Percentiles rank a stretch among this genome's conserved stretches.
phyloP scores from a whole-genome alignment of 2,888 invertebrate species.

The Drosophila merina region DNA sequence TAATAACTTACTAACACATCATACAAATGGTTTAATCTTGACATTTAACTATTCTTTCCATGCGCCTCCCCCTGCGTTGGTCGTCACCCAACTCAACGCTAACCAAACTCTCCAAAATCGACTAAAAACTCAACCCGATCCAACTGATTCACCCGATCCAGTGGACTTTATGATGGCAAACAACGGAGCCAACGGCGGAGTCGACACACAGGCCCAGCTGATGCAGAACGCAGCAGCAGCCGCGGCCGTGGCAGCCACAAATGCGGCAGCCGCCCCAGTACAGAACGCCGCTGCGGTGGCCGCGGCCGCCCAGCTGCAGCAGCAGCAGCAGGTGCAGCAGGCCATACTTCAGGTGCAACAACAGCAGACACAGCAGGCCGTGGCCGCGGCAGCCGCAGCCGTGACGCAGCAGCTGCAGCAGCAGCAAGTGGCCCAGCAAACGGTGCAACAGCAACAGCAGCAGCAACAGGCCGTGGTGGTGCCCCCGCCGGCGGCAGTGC shows the following conservation, averaged over 20 bases:
- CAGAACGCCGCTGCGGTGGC: constrained; percentile 78
- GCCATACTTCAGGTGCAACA: constrained; percentile 83
- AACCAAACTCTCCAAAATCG: constrained; percentile 14
- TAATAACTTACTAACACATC: constrained; percentile 58
- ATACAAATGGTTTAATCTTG: constrained; percentile 78
- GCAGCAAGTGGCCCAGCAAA: constrained; percentile 77
- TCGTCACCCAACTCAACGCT: constrained; percentile 33
- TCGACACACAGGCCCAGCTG: constrained; percentile 78
- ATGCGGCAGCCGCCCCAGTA: constrained; percentile 71
- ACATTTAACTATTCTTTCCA: constrained; percentile 67
- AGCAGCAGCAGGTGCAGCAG: constrained; percentile 82
- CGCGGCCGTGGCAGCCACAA: constrained; percentile 79
- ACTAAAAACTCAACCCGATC: constrained; percentile 5
- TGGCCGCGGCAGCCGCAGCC: constrained; percentile 78
- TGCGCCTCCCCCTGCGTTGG: constrained; percentile 68
- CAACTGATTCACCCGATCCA: constrained; percentile 25
- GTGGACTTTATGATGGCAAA: constrained; percentile 84
- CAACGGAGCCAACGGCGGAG: constrained; percentile 79
- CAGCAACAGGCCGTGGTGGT: constrained; percentile 56
- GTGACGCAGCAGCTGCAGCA: constrained; percentile 80
- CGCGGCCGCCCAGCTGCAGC: constrained; percentile 78
- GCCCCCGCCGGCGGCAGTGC: constrained; percentile 62
- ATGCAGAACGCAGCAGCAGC: constrained; percentile 79
- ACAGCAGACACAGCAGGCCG: constrained; percentile 82
- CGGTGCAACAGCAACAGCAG: constrained; percentile 69